phyloP scores from a whole-genome alignment of 2,113 vertebrate species.

The Carassius auratus region DNA sequence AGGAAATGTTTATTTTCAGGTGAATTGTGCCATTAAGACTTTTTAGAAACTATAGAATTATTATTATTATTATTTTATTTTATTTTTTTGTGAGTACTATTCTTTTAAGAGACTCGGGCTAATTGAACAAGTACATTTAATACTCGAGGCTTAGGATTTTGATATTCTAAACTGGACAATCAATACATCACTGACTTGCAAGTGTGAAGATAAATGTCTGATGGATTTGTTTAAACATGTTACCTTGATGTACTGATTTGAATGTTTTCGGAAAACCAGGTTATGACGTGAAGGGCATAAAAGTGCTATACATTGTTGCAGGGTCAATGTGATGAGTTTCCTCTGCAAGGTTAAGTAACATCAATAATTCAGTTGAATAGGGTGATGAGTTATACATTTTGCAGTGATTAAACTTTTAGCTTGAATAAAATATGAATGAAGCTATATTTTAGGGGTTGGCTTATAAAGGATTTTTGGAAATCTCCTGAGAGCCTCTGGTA shows the following conservation, averaged over 20 bases:
- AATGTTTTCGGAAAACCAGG: slow-evolving; percentile 1
- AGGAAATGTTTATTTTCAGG: neutral
- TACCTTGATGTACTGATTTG: neutral
- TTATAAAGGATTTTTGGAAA: slow-evolving; percentile 18
- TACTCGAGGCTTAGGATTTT: neutral
- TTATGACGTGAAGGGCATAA: neutral
- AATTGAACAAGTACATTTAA: neutral
- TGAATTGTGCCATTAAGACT: too few species aligned
- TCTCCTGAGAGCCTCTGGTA: neutral
- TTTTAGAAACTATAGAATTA: too few species aligned
- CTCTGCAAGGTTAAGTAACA: slow-evolving; percentile 23
- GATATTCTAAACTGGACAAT: neutral
- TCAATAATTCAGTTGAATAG: slow-evolving; percentile 27
- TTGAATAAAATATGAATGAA: slow-evolving; percentile 25
- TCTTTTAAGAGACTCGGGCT: neutral
- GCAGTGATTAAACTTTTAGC: slow-evolving; percentile 34
- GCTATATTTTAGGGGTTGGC: slow-evolving; percentile 3
- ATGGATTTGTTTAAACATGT: neutral
- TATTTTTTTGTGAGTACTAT: neutral
- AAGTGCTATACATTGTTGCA: slow-evolving; percentile 6
- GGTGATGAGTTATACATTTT: slow-evolving; percentile 29
- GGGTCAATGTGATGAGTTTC: neutral
- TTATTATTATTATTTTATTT: neutral
- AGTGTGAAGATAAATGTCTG: neutral
- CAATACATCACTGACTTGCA: neutral